Evolutionary conservation across 2,797 vertebrate genomes (phyloP), one percentile per base, ranked within the genome.

Genomic region (Balearica regulorum): DNA sequence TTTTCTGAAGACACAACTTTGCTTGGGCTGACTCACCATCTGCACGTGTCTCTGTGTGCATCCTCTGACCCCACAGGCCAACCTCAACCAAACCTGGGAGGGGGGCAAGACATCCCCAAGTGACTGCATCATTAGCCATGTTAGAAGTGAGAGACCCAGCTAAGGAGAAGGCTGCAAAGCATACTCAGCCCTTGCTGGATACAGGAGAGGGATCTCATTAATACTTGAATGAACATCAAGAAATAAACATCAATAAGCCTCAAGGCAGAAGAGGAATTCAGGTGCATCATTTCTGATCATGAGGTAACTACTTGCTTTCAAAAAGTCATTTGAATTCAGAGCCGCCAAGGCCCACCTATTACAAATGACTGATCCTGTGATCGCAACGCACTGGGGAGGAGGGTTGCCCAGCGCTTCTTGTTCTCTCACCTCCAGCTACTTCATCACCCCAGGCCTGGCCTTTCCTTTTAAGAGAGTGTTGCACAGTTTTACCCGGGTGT

Each of bases 341-440:
- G 54, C 26, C 7, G 6, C 29, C 29, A 54, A 20, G 21, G 17
- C 13, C 16, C 51, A 54, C 29, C 4, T 31, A 12, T 24, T 46
- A 49, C 5, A 2, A 85, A 21, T 1, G 9, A 18, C 29, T 41
- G 17, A 0, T 2, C 16, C 19, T 66, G 16, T n/a, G 37, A 46
- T 26, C 46, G 9, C 55, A 31, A 61, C 37, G 65, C 31, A 55
- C 0, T 9, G 29, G 7, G 9, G 21, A 62, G 39, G 6, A 69
- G 8, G 22, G 18, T 48, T 72, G 57, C 13, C 17, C 49, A 75
- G 6, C 5, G 9, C 8, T 61, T 73, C 44, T 35, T 66, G 6
- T 54, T 80, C 19, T 84, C 39, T 58, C 31, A 33, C 11, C 21
- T 43, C 35, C 54, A 76, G 33, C 24, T 26, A 49, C 5, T 86